Base-by-base conservation (phyloP, 2,888 invertebrate genomes). In the Netelia virgata region DNA sequence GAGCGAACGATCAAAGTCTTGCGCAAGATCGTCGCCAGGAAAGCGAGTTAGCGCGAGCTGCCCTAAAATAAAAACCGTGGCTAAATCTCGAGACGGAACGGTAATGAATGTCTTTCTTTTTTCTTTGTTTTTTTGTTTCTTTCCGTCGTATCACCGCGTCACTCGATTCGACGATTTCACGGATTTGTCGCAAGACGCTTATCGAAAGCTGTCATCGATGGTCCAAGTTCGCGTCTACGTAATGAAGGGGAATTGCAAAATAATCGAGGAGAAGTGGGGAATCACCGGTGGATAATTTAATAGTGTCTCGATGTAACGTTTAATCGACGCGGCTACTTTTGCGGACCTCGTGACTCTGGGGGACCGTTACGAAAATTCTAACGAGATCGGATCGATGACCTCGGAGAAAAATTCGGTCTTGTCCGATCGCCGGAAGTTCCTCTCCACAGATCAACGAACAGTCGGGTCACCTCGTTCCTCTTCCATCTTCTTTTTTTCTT, bases 381-480 rank as follows among this genome's bases (percentile, higher is more conserved):
- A 79, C 72, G 75, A 79, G 77, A 85, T 76, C 55, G 73, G 61
- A 68, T 82, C 80, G 70, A 82, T 63, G 75, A 77, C 81, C 66
- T 6, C 74, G 68, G 43, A 79, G 83, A 86, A 88, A 81, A 88
- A 86, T 86, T 86, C 23, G 84, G 81, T 18, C 2, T 77, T 79
- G 83, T 11, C 3, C 64, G 36, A 36, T 36, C 36, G 86, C 88
- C 89, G 89, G 90, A 92, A 91, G 87, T 86, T 85, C 86, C 87
- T 83, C 83, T 87, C 84, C 84, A 87, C 89, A 89, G 88, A 85
- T 89, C 86, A 86, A 78, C 88, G 88, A 74, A 57, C 88, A 91
- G 90, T 83, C 88, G 82, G 90, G 91, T 91, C 90, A 88, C 82
- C 87, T 86, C 87, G 86, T 88, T 43, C 47, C 72, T 57, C n/a